Evolutionary conservation across 2,113 vertebrate genomes (phyloP), one percentile per base, ranked within the genome.

Genomic region (Recurvirostra avosetta): DNA sequence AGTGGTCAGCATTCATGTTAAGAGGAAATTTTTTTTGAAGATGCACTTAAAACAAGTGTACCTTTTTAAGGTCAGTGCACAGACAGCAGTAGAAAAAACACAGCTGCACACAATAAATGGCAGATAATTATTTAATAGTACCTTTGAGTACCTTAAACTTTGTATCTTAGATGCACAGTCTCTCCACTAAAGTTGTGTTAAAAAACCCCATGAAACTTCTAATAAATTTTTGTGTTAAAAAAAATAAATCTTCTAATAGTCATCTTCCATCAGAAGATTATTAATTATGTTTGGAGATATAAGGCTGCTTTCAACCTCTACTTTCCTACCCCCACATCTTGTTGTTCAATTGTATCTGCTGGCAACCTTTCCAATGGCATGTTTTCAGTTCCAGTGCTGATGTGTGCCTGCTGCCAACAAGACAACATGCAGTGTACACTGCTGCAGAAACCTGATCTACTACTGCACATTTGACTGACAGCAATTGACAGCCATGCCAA

Each of bases 341-440:
- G 20, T 17, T 88, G 55, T 43, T 49, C 58, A 36, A 36, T 1
- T 52, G 0, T 49, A 84, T 8, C 15, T 65, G 68, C 49, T 29
- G 49, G 22, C 16, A 41, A 27, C 53, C 55, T 67, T 22, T 67
- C 20, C 83, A 45, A 18, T 0, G 9, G 10, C 41, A 50, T 3
- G 0, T 47, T 62, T 55, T 78, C 84, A 65, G 73, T 43, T 62
- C 18, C 52, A 78, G 40, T 3, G 34, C 62, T 27, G 56, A 43
- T 7, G 9, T 18, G 3, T 1, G 36, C 65, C 52, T 75, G 63
- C 45, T 66, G 40, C 34, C 77, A 81, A n/a, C 50, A 78, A 5
- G 18, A 30, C 81, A 70, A 45, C 38, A 6, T 0, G 1, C 38
- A n/a, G 21, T 0, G 30, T 4, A 47, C 89, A 77, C 23, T 36